A percentile compares a stretch with the other conserved stretches of the same genome.
Conservation (phyloP, 2,113 vertebrate genomes). For the Epinephelus lanceolatus region DNA sequence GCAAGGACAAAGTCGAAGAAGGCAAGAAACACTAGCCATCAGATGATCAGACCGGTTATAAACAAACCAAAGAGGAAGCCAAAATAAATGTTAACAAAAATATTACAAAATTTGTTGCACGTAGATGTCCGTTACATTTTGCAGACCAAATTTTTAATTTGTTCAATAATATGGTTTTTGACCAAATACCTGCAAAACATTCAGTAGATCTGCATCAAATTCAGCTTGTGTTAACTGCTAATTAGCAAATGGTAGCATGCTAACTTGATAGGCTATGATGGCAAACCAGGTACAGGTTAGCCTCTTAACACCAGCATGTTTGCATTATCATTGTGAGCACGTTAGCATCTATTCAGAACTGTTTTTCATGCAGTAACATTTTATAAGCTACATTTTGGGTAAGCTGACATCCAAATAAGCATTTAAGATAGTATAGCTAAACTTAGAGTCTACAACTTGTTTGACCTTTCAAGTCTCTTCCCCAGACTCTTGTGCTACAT, state of each 20-base stretch:
- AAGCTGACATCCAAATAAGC: not conserved
- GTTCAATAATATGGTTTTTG: too few relatives aligned
- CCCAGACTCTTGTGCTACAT: not conserved
- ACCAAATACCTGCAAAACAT: too few relatives aligned
- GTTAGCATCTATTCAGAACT: not conserved
- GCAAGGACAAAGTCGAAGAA: not conserved
- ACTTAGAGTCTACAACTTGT: not conserved
- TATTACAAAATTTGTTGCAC: not conserved
- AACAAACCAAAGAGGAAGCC: not conserved
- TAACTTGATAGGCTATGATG: not conserved
- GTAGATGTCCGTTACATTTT: not conserved
- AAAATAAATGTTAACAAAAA: not conserved
- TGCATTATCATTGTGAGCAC: not conserved
- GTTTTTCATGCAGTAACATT: constrained; percentile 5
- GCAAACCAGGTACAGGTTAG: not conserved
- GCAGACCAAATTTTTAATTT: not conserved
- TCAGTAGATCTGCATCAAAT: too few relatives aligned
- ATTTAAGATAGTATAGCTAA: not conserved
- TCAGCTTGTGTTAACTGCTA: not conserved
- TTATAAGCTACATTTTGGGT: not conserved
- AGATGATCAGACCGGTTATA: not conserved
- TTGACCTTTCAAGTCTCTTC: not conserved
- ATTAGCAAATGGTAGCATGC: constrained; percentile 2
- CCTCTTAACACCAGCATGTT: not conserved
- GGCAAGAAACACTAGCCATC: not conserved